A percentile compares a stretch with the other conserved stretches of the same genome.
Conservation (phyloP, 2,888 invertebrate species). For the Schizotus pectinicornis region DNA sequence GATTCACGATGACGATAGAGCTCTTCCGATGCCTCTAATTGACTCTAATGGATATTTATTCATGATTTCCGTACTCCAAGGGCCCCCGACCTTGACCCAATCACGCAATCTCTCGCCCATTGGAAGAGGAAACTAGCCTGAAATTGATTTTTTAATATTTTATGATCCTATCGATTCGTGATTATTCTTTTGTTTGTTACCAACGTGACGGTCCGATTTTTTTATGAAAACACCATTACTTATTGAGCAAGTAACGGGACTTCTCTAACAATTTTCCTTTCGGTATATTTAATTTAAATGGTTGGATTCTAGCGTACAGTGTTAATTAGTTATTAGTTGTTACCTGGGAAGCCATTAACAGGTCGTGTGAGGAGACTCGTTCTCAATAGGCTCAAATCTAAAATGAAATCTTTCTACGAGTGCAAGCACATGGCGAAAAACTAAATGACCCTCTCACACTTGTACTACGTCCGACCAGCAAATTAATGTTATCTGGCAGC, state of each 20-base stretch:
- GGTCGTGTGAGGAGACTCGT: slow-evolving; percentile 12
- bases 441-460: slow-evolving; percentile 14
- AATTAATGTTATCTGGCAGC: slow-evolving; percentile 17
- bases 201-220: too few relatives aligned
- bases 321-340: neutral
- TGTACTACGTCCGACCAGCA: slow-evolving; percentile 15
- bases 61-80: slow-evolving; percentile 34
- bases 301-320: neutral
- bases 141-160: slow-evolving; percentile 19
- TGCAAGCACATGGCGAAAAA: slow-evolving; percentile 11
- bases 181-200: neutral
- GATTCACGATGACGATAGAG: slow-evolving; percentile 22
- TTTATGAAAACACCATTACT: too few relatives aligned
- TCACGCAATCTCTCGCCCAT: slow-evolving; percentile 25
- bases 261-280: neutral
- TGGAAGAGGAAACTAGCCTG: slow-evolving; percentile 9
- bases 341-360: slow-evolving; percentile 9
- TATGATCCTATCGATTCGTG: slow-evolving; percentile 6
- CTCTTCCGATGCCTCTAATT: slow-evolving; percentile 26
- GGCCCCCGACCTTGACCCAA: slow-evolving; percentile 30
- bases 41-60: slow-evolving; percentile 37
- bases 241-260: slow-evolving; percentile 2
- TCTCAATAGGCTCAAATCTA: slow-evolving; percentile 7
- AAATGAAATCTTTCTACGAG: slow-evolving; percentile 17
- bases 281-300: slow-evolving; percentile 1